Percentiles rank a stretch among this genome's conserved stretches.
Evolutionary conservation across 2,113 vertebrate species (phyloP).

Genomic region (Nibea albiflora): DNA sequence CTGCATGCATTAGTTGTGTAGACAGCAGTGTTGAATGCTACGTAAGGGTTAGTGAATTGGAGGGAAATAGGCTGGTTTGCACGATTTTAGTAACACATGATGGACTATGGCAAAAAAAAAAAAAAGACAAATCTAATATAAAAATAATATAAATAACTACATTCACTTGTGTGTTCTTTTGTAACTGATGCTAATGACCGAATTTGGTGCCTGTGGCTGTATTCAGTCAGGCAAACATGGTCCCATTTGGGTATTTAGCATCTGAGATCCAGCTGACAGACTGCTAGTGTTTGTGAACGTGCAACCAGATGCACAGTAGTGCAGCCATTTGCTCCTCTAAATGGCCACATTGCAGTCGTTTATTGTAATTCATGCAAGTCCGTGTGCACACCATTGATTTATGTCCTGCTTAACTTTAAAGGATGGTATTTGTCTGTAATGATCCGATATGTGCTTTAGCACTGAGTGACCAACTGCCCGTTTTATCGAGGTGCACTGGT

Average conservation of each 20-base stretch:
- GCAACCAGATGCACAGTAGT: slow-evolving; percentile 14
- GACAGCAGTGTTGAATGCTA: slow-evolving; percentile 2
- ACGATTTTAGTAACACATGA: slow-evolving; percentile 8
- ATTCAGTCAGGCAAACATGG: slow-evolving; percentile 33
- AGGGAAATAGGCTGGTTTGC: slow-evolving; percentile 10
- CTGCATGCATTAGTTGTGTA: slow-evolving; percentile 4
- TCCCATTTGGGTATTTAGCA: slow-evolving; percentile 42
- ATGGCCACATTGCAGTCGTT: slow-evolving; percentile 28
- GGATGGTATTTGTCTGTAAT: not conserved
- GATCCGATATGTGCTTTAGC: slow-evolving; percentile 26
- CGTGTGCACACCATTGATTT: slow-evolving; percentile 21
- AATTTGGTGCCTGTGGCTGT: slow-evolving; percentile 43
- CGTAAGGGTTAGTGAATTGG: slow-evolving; percentile 13
- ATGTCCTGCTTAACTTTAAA: slow-evolving; percentile 28
- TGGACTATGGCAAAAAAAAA: slow-evolving; percentile 22
- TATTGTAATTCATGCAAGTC: slow-evolving; percentile 27
- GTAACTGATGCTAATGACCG: slow-evolving; percentile 32
- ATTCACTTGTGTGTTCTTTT: slow-evolving; percentile 36
- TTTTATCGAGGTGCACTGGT: slow-evolving; percentile 21
- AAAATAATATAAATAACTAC: too few species aligned
- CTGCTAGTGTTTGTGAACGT: slow-evolving; percentile 37
- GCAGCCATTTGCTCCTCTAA: slow-evolving; percentile 31
- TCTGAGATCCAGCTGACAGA: slow-evolving; percentile 53
- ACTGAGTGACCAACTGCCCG: slow-evolving; percentile 12
- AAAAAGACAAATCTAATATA: not conserved